These are phyloP conservation scores for Agyllia agylla DNA, from an alignment of 2,888 invertebrate genomes.

Conservation along the genomic window DNA sequence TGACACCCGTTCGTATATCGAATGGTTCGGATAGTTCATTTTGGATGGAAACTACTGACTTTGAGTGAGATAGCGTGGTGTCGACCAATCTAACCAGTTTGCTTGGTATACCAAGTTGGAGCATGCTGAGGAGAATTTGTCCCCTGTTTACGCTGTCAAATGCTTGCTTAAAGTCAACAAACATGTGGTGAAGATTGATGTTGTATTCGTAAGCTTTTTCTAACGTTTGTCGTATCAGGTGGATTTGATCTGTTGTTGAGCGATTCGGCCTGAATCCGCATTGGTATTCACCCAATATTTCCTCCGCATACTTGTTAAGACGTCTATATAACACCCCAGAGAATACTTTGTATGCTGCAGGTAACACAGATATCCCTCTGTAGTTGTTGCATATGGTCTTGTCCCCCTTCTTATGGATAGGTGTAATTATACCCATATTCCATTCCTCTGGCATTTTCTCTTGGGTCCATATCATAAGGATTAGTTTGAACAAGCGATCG, in stretches of 20 bases:
- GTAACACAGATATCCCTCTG: too few species aligned
- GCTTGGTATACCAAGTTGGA: not conserved
- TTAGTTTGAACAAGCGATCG: too few species aligned
- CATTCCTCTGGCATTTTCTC: too few species aligned
- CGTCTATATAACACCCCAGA: too few species aligned
- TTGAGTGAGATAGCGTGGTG: not conserved
- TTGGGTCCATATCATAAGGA: too few species aligned
- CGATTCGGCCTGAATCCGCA: not conserved
- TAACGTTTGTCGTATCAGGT: not conserved
- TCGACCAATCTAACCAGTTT: not conserved
- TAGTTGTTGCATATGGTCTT: too few species aligned
- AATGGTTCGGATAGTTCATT: not conserved
- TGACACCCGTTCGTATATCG: not conserved
- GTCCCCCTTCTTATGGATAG: too few species aligned
- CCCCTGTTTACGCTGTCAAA: not conserved
- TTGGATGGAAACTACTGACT: not conserved
- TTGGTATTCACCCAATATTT: slow-evolving; percentile 17
- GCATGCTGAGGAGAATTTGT: not conserved
- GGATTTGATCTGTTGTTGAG: slow-evolving; percentile 8
- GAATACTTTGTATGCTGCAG: too few species aligned
- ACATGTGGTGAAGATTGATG: not conserved
- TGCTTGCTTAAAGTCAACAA: not conserved
- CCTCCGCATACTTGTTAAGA: not conserved
- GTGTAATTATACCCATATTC: too few species aligned
- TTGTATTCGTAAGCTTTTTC: not conserved